Conservation (phyloP, 1,140 invertebrate genomes). For the Phocides pigmalion region DNA sequence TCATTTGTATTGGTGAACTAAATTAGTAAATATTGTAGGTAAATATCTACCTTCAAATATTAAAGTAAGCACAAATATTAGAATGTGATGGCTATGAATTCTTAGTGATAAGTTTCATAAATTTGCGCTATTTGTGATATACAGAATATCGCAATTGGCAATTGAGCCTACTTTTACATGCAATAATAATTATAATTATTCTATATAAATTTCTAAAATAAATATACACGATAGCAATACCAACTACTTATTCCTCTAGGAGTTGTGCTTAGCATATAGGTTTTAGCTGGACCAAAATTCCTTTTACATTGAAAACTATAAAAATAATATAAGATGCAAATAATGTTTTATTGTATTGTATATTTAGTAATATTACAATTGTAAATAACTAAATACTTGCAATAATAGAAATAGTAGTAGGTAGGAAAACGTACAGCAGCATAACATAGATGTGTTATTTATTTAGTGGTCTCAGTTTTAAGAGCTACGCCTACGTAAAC, state of each 20-base stretch:
- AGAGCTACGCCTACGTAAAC: conserved; percentile 44
- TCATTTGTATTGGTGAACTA: background rate
- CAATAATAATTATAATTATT: conserved; percentile 33
- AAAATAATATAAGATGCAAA: conserved; percentile 61
- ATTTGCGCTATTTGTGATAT: background rate
- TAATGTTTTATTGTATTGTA: conserved; percentile 66
- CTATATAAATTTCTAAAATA: conserved; percentile 51
- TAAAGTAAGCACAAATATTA: conserved; percentile 6
- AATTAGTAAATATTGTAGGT: conserved; percentile 6
- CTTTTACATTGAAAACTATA: conserved; percentile 70
- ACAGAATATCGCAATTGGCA: background rate
- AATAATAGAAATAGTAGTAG: conserved; percentile 75
- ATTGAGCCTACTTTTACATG: conserved; percentile 10
- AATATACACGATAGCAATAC: conserved; percentile 61
- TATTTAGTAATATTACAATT: conserved; percentile 62
- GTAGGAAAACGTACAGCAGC: conserved; percentile 52
- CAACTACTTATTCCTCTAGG: conserved; percentile 60
- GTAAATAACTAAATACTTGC: conserved; percentile 73
- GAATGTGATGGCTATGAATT: conserved; percentile 28
- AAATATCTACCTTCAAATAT: background rate
- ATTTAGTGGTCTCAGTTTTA: conserved; percentile 65
- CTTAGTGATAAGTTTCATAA: conserved; percentile 12
- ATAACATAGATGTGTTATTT: conserved; percentile 67
- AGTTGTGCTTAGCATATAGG: conserved; percentile 75
- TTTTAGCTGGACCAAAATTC: conserved; percentile 83